Conservation (phyloP, 1,140 invertebrate genomes). For the Orchesella cincta region DNA sequence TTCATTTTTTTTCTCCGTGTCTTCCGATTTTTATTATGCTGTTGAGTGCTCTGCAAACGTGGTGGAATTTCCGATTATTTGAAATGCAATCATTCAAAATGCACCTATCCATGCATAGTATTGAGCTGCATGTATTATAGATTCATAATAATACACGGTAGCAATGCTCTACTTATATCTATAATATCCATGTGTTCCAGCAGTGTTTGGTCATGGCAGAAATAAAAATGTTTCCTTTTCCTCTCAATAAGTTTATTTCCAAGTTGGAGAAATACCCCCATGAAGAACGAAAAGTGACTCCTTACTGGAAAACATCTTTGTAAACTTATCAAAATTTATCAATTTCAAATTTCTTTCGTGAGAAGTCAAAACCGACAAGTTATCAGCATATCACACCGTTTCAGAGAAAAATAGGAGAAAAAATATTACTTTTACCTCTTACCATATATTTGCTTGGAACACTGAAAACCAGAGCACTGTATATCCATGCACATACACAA, state of each 20-base stretch:
- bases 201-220: too few species aligned
- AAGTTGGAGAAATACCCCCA: neutral
- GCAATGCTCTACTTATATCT: too few species aligned
- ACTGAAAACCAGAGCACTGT: neutral
- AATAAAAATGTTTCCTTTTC: neutral
- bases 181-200: too few species aligned
- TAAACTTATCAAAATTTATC: neutral
- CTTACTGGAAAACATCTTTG: neutral
- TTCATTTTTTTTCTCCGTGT: neutral
- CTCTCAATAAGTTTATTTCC: neutral
- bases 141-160: too few species aligned
- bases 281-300: neutral
- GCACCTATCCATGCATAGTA: too few species aligned
- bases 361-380: neutral
- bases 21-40: neutral
- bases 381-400: neutral
- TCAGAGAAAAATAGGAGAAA: neutral
- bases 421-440: neutral
- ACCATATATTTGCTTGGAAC: neutral
- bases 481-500: neutral
- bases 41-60: neutral
- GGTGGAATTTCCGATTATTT: neutral
- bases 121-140: too few species aligned
- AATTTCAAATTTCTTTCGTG: neutral
- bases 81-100: neutral